A percentile compares a stretch with the other conserved stretches of the same genome.
Conservation (phyloP, 1,140 invertebrate genomes). For the Cyrtorhinus lividipennis region DNA sequence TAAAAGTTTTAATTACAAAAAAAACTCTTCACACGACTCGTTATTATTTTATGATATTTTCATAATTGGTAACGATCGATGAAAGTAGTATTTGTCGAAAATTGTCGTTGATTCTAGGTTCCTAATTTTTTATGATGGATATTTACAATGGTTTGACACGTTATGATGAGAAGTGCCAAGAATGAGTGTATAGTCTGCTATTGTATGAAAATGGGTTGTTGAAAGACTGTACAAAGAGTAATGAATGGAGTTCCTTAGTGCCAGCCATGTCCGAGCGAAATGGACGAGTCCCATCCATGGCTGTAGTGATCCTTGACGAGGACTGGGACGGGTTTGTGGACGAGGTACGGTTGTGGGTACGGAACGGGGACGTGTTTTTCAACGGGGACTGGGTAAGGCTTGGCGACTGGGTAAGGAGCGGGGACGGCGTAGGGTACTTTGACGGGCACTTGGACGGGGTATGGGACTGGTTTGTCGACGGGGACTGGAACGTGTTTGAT, state of each 20-base stretch:
- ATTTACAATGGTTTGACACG: too few species aligned
- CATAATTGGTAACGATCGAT: too few species aligned
- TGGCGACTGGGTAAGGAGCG: slow-evolving; percentile 22
- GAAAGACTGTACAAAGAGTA: neutral
- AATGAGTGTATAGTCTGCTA: too few species aligned
- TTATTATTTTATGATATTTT: too few species aligned
- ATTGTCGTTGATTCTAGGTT: too few species aligned
- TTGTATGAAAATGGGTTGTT: too few species aligned
- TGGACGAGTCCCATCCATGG: neutral
- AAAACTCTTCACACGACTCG: too few species aligned
- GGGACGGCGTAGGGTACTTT: slow-evolving; percentile 30
- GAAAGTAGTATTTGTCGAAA: too few species aligned
- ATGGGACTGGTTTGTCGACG: slow-evolving; percentile 36
- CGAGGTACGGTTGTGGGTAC: slow-evolving; percentile 23
- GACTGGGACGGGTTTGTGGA: slow-evolving; percentile 23
- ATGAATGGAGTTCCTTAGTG: neutral
- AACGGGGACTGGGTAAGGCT: slow-evolving; percentile 28
- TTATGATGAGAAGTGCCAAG: too few species aligned
- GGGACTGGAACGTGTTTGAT: slow-evolving; percentile 42
- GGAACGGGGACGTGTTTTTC: slow-evolving; percentile 47
- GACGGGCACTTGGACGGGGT: slow-evolving; percentile 28
- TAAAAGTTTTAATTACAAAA: too few species aligned
- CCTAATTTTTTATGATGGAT: too few species aligned
- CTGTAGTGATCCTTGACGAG: slow-evolving; percentile 12
- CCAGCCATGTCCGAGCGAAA: slow-evolving; percentile 2